Base-by-base conservation (phyloP, 1,140 invertebrate genomes). In the Drosophila baimaii region DNA sequence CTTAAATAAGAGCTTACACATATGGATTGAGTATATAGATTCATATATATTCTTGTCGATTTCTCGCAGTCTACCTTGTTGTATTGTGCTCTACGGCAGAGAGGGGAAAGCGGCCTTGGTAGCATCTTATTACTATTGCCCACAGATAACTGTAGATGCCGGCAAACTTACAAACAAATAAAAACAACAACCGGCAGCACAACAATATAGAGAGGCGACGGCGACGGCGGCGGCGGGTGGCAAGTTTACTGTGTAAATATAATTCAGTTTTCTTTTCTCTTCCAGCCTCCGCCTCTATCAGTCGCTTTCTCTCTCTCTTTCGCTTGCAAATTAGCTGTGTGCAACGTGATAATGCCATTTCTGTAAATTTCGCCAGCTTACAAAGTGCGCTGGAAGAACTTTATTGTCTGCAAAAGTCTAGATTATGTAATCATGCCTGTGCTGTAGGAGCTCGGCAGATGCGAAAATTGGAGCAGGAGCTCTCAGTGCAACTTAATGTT, bases 231-330 rank as follows among this genome's bases (percentile, higher is more conserved):
- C 63, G 68, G 66, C 81, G 51, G 51, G 51, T 78, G 82, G 79
- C 75, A 79, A 85, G 79, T 82, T 76, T 85, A 85, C 88, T 85
- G 82, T 85, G 81, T 75, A 85, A 82, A 85, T 88, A 85, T 86
- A 85, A 85, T 85, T 88, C 83, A 86, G 69, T 79, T 73, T 63
- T 63, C 59, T 76, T 73, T 72, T 82, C 64, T 56, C 54, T 71
- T 39, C n/a, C 54, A n/a, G 46, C 35, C 17, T 25, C 21, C n/a
- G 23, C 35, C 25, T 52, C 7, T 23, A 17, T 23, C 21, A 31
- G 0, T 12, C 52, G 46, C 37, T 44, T 63, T 6, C 23, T 57
- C 29, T 17, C 23, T 62, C 9, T 49, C 62, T 46, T 44, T 46
- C 54, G 59, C 63, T 58, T 81, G 69, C 57, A 85, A 85, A 85